Percentiles rank a stretch among this genome's conserved stretches.
phyloP scores from a whole-genome alignment of 1,140 invertebrate genomes.

The Maconellicoccus hirsutus region DNA sequence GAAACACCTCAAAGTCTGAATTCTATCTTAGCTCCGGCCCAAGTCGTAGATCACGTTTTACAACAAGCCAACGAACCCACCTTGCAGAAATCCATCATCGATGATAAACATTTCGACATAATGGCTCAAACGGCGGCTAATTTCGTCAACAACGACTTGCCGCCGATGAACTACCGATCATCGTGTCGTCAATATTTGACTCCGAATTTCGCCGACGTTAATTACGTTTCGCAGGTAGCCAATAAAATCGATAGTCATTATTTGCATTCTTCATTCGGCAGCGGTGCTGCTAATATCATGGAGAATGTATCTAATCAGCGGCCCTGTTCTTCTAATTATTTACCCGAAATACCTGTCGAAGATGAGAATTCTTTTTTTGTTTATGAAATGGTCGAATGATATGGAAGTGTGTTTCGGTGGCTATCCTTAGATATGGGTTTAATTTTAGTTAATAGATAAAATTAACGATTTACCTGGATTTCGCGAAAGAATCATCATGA shows the following conservation, averaged over 20 bases:
- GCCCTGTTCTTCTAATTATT: not conserved
- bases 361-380: not conserved
- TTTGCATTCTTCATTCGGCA: not conserved
- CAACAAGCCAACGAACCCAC: not conserved
- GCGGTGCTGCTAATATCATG: not conserved
- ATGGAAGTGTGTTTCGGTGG: not conserved
- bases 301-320: not conserved
- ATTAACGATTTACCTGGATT: no score
- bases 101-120: not conserved
- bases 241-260: constrained; percentile 7
- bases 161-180: not conserved
- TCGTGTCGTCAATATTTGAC: not conserved
- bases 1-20: not conserved
- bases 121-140: not conserved
- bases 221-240: not conserved
- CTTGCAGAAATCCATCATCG: not conserved
- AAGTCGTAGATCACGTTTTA: not conserved
- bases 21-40: not conserved
- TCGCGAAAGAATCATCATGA: no score
- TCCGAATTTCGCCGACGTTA: not conserved
- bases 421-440: no score
- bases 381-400: not conserved
- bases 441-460: no score
- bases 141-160: not conserved
- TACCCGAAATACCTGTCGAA: constrained; percentile 2